A percentile compares a stretch with the other conserved stretches of the same genome.
phyloP scores from a whole-genome alignment of 2,113 vertebrate species.

The Vidua macroura region DNA sequence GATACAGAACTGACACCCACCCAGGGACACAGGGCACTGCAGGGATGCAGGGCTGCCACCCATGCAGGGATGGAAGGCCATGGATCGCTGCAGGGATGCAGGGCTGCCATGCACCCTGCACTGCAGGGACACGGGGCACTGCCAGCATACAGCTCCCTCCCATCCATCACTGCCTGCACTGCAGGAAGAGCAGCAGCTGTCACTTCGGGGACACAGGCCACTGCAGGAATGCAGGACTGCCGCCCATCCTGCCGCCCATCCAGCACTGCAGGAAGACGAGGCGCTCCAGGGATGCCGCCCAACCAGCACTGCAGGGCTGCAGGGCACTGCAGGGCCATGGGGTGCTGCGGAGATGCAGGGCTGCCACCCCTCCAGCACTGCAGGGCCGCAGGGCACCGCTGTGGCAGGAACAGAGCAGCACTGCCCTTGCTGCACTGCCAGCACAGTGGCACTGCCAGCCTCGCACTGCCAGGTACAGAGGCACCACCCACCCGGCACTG shows the following conservation, averaged over 20 bases:
- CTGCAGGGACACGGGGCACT: not conserved
- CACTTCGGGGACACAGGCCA: not conserved
- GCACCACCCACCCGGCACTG: not conserved
- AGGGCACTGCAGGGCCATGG: not conserved
- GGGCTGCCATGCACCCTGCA: not conserved
- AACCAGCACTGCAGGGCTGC: not conserved
- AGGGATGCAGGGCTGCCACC: not conserved
- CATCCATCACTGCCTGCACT: not conserved
- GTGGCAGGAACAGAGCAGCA: not conserved
- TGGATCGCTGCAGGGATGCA: not conserved
- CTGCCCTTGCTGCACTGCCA: not conserved
- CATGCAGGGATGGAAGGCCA: not conserved
- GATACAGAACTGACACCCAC: not conserved
- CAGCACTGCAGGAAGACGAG: not conserved
- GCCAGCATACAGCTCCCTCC: not conserved
- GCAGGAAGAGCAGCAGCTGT: not conserved
- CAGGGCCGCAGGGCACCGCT: not conserved
- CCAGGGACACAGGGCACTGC: not conserved
- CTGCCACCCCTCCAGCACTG: not conserved
- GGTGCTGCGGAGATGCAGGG: accelerated
- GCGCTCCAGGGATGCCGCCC: not conserved
- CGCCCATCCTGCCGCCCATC: accelerated
- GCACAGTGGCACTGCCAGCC: not conserved
- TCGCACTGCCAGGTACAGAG: not conserved
- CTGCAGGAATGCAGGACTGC: not conserved